Conservation (phyloP, 1,140 invertebrate genomes). For the Carposina sasakii region DNA sequence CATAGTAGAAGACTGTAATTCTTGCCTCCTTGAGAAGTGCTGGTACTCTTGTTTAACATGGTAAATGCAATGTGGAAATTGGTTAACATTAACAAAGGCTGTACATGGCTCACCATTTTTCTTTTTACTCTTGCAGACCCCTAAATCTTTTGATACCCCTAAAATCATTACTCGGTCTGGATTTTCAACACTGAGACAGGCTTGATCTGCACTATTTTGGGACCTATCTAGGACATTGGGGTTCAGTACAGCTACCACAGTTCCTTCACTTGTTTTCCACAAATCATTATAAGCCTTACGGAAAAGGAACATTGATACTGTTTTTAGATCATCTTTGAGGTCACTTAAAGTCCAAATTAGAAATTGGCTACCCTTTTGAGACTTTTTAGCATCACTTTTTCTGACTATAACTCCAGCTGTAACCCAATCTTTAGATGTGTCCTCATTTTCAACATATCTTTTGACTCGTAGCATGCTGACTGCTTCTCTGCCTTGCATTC, state of each 20-base stretch:
- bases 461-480: constrained; percentile 81
- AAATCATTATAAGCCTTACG: constrained; percentile 84
- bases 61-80: constrained; percentile 90
- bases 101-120: constrained; percentile 85
- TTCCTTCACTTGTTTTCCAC: constrained; percentile 87
- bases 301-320: constrained; percentile 88
- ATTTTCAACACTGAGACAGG: constrained; percentile 82
- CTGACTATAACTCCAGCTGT: constrained; percentile 88
- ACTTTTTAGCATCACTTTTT: constrained; percentile 82
- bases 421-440: constrained; percentile 87
- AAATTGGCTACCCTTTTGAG: constrained; percentile 87
- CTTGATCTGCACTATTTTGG: constrained; percentile 77
- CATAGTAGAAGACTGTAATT: constrained; percentile 81
- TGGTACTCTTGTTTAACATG: constrained; percentile 92
- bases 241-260: constrained; percentile 89
- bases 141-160: constrained; percentile 89
- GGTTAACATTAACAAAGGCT: constrained; percentile 79
- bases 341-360: constrained; percentile 92
- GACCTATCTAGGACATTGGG: constrained; percentile 84
- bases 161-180: constrained; percentile 86
- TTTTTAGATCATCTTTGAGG: constrained; percentile 84
- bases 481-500: constrained; percentile 82
- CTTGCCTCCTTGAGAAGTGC: constrained; percentile 83
- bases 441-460: constrained; percentile 73
- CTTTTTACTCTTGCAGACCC: constrained; percentile 84